Percentiles rank a stretch among this genome's conserved stretches.
These are phyloP conservation scores for Invenusta paracnida DNA, from an alignment of 2,888 invertebrate species.

Conservation along the genomic window DNA sequence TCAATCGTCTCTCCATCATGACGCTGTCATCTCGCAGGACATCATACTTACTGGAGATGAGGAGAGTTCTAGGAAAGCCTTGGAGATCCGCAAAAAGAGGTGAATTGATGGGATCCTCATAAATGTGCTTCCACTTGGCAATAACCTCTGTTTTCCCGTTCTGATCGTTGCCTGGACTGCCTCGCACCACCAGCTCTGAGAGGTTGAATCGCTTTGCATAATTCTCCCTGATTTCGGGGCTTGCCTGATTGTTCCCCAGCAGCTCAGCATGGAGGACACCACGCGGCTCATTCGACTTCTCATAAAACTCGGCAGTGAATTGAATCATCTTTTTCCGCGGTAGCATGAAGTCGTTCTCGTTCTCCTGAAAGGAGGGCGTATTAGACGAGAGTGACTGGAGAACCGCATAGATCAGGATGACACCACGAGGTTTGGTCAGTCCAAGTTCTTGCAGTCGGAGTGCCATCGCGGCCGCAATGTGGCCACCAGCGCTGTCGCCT, in stretches of 20 bases:
- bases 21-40: not conserved
- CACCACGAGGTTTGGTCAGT: not conserved
- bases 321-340: not conserved
- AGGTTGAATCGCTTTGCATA: not conserved
- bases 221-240: not conserved
- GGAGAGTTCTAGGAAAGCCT: not conserved
- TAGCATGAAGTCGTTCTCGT: not conserved
- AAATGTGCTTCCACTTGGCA: not conserved
- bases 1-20: not conserved
- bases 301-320: not conserved
- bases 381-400: not conserved
- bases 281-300: no score
- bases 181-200: not conserved
- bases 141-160: not conserved
- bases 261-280: no score
- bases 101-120: not conserved
- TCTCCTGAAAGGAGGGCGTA: not conserved
- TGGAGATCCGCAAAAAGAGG: not conserved
- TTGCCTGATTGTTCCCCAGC: not conserved
- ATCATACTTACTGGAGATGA: not conserved
- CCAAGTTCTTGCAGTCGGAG: not conserved
- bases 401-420: not conserved
- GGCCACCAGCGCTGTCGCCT: slow-evolving; percentile 7
- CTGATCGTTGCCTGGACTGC: not conserved
- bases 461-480: not conserved